Conservation (phyloP, 2,797 vertebrate genomes). For the Catamblyrhynchus diadema region DNA sequence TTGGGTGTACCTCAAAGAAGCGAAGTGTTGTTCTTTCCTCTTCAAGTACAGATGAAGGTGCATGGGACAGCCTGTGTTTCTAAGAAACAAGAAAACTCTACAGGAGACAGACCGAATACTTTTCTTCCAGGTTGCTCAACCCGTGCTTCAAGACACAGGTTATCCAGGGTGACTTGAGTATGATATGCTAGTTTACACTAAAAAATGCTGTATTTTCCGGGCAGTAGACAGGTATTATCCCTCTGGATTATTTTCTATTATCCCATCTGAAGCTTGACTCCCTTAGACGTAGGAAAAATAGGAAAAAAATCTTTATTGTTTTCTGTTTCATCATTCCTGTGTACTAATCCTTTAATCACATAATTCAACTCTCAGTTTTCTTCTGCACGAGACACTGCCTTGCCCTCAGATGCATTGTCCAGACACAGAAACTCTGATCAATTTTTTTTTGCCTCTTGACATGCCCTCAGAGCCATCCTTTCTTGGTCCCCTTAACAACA, state of each 20-base stretch:
- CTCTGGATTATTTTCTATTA: not conserved
- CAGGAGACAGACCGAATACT: not conserved
- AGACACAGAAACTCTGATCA: not conserved
- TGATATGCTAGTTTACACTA: not conserved
- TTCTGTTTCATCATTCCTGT: not conserved
- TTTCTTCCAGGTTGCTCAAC: not conserved
- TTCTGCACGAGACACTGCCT: not conserved
- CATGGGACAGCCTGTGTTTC: not conserved
- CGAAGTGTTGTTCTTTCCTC: not conserved
- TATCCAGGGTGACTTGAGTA: not conserved
- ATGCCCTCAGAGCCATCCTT: not conserved
- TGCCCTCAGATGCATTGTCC: not conserved
- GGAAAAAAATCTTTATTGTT: not conserved
- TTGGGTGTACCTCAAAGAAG: not conserved
- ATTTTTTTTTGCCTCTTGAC: not conserved
- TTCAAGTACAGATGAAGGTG: not conserved
- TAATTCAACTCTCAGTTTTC: not conserved
- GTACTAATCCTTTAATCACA: not conserved
- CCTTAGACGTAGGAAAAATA: not conserved
- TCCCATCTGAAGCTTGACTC: not conserved
- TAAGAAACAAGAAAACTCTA: not conserved
- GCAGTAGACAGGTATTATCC: not conserved
- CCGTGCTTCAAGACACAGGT: accelerated
- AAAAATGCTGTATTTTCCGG: not conserved
- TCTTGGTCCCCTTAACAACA: not conserved